These are phyloP conservation scores for Napeogenes sylphis DNA, from an alignment of 2,888 invertebrate species.

Conservation along the genomic window DNA sequence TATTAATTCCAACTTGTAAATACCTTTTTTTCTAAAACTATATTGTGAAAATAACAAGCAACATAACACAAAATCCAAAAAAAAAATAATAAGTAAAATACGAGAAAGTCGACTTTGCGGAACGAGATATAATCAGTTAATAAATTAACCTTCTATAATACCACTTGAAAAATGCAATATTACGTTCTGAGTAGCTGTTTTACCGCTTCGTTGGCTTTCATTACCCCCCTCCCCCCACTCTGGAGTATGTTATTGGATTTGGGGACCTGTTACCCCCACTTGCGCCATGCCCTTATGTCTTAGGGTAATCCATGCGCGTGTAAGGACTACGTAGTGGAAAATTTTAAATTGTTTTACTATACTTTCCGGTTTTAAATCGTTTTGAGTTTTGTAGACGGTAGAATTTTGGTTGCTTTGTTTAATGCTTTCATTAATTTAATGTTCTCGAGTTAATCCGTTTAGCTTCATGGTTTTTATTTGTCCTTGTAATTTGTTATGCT, in stretches of 20 bases:
- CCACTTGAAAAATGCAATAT: slow-evolving; percentile 28
- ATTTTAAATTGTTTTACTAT: slow-evolving; percentile 6
- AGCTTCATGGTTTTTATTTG: too few relatives aligned
- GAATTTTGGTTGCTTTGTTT: background rate
- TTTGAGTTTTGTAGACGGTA: background rate
- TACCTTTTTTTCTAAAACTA: too few relatives aligned
- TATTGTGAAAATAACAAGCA: too few relatives aligned
- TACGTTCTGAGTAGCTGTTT: slow-evolving; percentile 22
- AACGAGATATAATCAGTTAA: slow-evolving; percentile 12
- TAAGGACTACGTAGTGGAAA: slow-evolving; percentile 6
- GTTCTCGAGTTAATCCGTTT: too few relatives aligned
- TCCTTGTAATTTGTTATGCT: background rate
- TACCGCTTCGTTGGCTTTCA: slow-evolving; percentile 25
- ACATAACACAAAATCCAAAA: too few relatives aligned
- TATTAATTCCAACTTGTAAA: too few relatives aligned
- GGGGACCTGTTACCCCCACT: slow-evolving; percentile 24
- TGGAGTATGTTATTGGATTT: slow-evolving; percentile 24
- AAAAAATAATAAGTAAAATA: too few relatives aligned
- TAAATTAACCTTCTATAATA: slow-evolving; percentile 17
- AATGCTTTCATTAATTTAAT: too few relatives aligned
- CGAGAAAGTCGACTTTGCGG: too few relatives aligned
- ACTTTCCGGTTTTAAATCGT: background rate
- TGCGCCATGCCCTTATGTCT: slow-evolving; percentile 7
- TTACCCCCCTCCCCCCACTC: slow-evolving; percentile 18
- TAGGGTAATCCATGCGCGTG: slow-evolving; percentile 7